Evolutionary conservation across 2,113 vertebrate genomes (phyloP), one percentile per base, ranked within the genome.

Genomic region (Dromaius novaehollandiae): DNA sequence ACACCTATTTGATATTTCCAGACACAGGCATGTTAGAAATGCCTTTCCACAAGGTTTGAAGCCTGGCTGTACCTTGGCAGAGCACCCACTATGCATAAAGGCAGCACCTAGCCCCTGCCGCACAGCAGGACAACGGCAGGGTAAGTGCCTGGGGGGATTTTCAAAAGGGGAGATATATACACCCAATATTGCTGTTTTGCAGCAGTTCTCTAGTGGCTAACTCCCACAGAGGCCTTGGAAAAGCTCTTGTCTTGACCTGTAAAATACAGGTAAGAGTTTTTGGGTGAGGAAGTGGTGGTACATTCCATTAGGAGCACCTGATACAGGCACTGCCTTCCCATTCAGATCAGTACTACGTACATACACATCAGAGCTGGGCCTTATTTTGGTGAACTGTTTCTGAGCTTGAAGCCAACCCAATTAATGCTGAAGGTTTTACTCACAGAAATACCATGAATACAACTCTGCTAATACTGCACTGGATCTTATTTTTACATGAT

Each of bases 401-500:
- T n/a, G 38, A 90, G 56, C 64, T 74, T 86, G 90, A 77, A 80
- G 50, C 4, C 48, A 69, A 79, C 91, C 88, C 88, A 81, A 26
- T 70, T 60, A 15, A 20, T 19, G 26, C 2, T 48, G 64, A 92
- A 38, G n/a, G 77, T 78, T 95, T 96, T 92, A 92, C 73, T 84
- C 80, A 60, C 61, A 82, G 95, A 56, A 87, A 86, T 69, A 79
- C 74, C 88, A 69, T 0, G 1, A 79, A 82, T 78, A 56, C 7
- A 22, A 79, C 24, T 88, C 79, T 76, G 61, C 69, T 94, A 88
- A 55, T 38, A 13, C 64, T 93, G 85, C 30, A 74, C 64, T 88
- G 60, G 73, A 64, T 75, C 55, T 93, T 90, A 84, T 86, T 94
- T 96, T 92, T 82, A 86, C 95, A 73, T 78, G 25, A 76, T 58